Percentiles rank a stretch among this genome's conserved stretches.
These are phyloP conservation scores for Pachyuromys duprasi DNA, from an alignment of 2,797 vertebrate species.

Conservation along the genomic window DNA sequence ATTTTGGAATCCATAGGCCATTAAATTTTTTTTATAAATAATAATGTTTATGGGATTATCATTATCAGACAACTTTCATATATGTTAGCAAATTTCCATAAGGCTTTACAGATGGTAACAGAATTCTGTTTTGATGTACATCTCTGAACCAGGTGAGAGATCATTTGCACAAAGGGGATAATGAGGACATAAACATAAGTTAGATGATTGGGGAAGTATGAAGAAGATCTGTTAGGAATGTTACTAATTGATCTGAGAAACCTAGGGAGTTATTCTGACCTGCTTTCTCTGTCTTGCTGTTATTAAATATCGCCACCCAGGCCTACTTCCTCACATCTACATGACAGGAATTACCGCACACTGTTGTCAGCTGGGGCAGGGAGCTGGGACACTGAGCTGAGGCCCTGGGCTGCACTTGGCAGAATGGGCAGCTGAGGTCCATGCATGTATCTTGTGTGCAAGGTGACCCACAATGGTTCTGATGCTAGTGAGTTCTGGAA, in stretches of 20 bases:
- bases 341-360: conserved; percentile 27
- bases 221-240: neutral
- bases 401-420: neutral
- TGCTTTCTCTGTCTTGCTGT: neutral
- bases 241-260: neutral
- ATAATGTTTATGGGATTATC: conserved; percentile 43
- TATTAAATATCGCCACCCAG: neutral
- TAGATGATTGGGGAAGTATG: neutral
- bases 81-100: conserved; percentile 25
- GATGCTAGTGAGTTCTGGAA: neutral
- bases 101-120: conserved; percentile 44
- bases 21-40: conserved; percentile 45
- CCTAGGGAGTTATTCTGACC: neutral
- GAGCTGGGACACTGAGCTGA: neutral
- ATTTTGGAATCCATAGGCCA: conserved; percentile 20
- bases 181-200: neutral
- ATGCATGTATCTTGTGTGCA: neutral
- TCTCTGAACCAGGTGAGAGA: conserved; percentile 37
- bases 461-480: neutral
- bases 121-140: conserved; percentile 32
- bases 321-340: conserved; percentile 39
- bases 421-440: neutral
- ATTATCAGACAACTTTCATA: conserved; percentile 21
- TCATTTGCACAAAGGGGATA: neutral
- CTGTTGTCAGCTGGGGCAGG: neutral